phyloP scores from a whole-genome alignment of 1,140 invertebrate genomes.

The Andricus grossulariae region DNA sequence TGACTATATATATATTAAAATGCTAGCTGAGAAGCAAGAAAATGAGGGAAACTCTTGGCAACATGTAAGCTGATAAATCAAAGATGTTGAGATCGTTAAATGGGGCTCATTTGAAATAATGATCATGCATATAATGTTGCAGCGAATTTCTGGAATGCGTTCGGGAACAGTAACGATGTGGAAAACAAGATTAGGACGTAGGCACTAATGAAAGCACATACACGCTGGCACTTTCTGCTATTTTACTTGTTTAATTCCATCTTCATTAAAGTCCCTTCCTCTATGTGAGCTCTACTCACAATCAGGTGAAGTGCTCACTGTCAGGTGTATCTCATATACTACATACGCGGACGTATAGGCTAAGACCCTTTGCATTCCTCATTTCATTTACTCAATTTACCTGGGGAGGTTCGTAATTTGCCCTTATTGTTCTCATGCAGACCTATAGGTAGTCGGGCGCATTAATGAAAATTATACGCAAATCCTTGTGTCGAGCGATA shows the following conservation, averaged over 20 bases:
- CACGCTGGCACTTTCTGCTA: conserved; percentile 13
- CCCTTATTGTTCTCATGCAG: conserved; percentile 28
- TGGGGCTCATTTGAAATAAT: not conserved
- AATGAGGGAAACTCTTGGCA: too few relatives aligned
- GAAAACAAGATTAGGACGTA: conserved; percentile 25
- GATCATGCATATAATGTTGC: not conserved
- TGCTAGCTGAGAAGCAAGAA: too few relatives aligned
- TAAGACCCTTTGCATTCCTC: conserved; percentile 26
- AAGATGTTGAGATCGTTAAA: not conserved
- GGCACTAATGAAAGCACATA: conserved; percentile 27
- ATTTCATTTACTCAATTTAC: conserved; percentile 28
- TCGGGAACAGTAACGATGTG: conserved; percentile 16
- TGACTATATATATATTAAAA: too few relatives aligned
- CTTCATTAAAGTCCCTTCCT: conserved; percentile 12
- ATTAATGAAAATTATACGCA: conserved; percentile 31
- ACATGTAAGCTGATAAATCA: not conserved
- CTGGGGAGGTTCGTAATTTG: conserved; percentile 27
- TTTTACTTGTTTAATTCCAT: conserved; percentile 20
- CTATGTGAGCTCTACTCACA: conserved; percentile 1
- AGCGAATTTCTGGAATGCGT: not conserved
- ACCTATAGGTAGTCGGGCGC: conserved; percentile 7
- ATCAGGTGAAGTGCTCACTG: not conserved
- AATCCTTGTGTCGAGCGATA: conserved; percentile 29
- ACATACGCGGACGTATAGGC: too few relatives aligned
- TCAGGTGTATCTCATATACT: not conserved